Base-by-base conservation (phyloP, 1,140 invertebrate genomes). In the Drosophila quadrilineata region DNA sequence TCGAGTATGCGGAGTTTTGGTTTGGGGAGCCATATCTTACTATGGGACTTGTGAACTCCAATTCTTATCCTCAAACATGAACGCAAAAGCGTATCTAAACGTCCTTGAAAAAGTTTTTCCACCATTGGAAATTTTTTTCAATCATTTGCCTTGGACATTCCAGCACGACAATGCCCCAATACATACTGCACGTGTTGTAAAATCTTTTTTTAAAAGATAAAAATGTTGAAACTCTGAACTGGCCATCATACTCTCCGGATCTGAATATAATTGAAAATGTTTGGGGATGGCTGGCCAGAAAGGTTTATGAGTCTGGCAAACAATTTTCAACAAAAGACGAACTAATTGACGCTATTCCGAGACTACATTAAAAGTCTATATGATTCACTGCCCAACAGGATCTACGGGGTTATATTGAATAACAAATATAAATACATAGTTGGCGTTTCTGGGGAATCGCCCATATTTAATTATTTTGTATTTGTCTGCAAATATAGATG, bases 11-110 rank as follows among this genome's bases (percentile, higher is more conserved):
- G 43, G 26, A 10, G 24, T 17, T n/a, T 17, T 46, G 43, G 43
- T 46, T 4, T 46, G 43, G 26, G 43, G 31, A 29, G 43, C 1
- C 1, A 16, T 46, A 29, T 46, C 26, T 5, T 17, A 10, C 6
- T 46, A 46, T 46, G 12, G 26, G 14, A 46, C 43, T 2, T 46
- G 24, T 17, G 43, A 46, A 26, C 45, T 17, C 5, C 45, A 48
- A 28, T 48, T 48, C 31, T 3, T 48, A 3, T 8, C 45, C 17
- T 29, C 28, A 5, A 29, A 17, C 3, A 48, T 48, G 45, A 31
- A 48, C 17, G 45, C 8, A 16, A 9, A 48, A 9, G 14, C 6
- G 1, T 48, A 17, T 8, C 29, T 31, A 48, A 31, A 10, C 17
- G 45, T 48, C 2, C 8, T 48, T 2, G 5, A 29, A 48, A 48